These are phyloP conservation scores for Saccostrea echinata DNA, from an alignment of 1,140 invertebrate species.

Conservation along the genomic window DNA sequence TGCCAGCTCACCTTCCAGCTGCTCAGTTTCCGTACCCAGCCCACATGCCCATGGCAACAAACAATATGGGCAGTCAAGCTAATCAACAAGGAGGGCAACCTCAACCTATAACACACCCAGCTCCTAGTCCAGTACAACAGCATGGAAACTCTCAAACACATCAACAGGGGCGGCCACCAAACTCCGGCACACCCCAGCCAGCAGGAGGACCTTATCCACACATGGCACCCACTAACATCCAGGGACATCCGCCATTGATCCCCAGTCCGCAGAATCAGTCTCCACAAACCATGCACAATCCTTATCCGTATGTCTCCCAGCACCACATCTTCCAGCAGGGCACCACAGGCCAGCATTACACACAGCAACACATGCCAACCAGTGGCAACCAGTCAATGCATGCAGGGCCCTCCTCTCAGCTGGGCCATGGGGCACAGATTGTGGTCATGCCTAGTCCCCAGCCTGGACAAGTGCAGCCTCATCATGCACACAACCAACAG, in stretches of 20 bases:
- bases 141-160: conserved; percentile 39
- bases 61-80: conserved; percentile 12
- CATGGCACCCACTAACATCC: conserved; percentile 45
- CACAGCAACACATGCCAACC: conserved; percentile 33
- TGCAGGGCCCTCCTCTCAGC: conserved; percentile 23
- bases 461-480: conserved; percentile 42
- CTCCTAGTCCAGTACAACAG: conserved; percentile 52
- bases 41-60: conserved; percentile 43
- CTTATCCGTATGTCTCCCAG: conserved; percentile 9
- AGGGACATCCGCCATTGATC: conserved; percentile 55
- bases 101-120: conserved; percentile 42
- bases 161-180: conserved; percentile 54
- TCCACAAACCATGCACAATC: conserved; percentile 53
- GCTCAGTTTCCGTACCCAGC: conserved; percentile 46
- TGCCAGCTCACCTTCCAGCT: conserved; percentile 46
- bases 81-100: conserved; percentile 48
- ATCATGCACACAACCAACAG: conserved; percentile 42
- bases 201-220: conserved; percentile 40
- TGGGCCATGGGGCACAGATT: conserved; percentile 44
- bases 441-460: conserved; percentile 51
- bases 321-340: conserved; percentile 25
- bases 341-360: conserved; percentile 3
- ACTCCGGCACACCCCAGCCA: conserved; percentile 65
- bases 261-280: conserved; percentile 52
- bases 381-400: conserved; percentile 40